Conservation (phyloP, 1,140 invertebrate genomes). For the Drosophila arizonae region DNA sequence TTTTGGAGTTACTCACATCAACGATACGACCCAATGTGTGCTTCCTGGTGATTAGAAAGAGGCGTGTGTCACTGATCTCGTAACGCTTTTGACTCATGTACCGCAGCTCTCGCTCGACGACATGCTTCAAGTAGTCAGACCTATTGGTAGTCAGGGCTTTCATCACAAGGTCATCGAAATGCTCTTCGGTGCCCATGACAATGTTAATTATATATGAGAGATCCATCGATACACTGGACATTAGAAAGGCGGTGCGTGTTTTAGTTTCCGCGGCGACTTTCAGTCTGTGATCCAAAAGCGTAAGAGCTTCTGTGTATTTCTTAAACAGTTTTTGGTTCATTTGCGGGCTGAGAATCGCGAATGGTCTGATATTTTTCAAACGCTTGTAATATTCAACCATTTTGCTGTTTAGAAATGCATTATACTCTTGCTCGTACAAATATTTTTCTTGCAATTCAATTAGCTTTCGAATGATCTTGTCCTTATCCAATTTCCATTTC, state of each 20-base stretch:
- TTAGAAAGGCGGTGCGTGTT: not conserved
- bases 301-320: constrained; percentile 20
- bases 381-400: constrained; percentile 49
- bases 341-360: not conserved
- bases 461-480: constrained; percentile 8
- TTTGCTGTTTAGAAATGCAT: constrained; percentile 25
- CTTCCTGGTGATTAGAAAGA: constrained; percentile 50
- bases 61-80: constrained; percentile 59
- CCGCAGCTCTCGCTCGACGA: constrained; percentile 19
- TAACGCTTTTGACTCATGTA: constrained; percentile 42
- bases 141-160: not conserved
- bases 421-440: not conserved
- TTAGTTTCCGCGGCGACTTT: constrained; percentile 1
- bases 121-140: constrained; percentile 16
- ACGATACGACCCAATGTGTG: constrained; percentile 41
- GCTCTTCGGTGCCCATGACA: constrained; percentile 13
- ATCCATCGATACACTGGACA: constrained; percentile 32
- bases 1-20: constrained; percentile 23
- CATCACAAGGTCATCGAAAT: constrained; percentile 6
- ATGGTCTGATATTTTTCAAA: constrained; percentile 7
- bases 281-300: constrained; percentile 4
- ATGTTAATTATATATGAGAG: constrained; percentile 19
- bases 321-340: fast-evolving
- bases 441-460: not conserved
- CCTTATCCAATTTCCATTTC: constrained; percentile 25